Conservation (phyloP, 2,888 invertebrate species). For the Drosophila robusta region DNA sequence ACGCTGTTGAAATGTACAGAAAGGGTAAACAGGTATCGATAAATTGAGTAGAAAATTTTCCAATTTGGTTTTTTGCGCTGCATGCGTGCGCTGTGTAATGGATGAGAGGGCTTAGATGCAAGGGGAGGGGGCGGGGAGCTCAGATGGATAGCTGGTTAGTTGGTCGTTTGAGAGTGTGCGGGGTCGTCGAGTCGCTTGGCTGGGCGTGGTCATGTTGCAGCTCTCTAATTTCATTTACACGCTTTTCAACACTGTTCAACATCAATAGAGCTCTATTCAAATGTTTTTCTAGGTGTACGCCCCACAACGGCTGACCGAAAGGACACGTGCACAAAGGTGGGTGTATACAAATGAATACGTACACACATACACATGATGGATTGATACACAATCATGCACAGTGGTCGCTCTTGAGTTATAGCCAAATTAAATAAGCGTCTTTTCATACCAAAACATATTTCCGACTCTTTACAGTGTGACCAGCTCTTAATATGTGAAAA, state of each 20-base stretch:
- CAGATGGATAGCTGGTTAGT: slow-evolving; percentile 14
- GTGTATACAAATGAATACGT: no score
- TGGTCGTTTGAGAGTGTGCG: slow-evolving; percentile 17
- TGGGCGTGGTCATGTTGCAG: slow-evolving; percentile 27
- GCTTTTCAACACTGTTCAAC: slow-evolving; percentile 61
- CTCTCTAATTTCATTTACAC: slow-evolving; percentile 77
- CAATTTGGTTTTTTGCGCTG: slow-evolving; percentile 18
- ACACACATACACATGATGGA: no score
- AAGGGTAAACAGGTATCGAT: slow-evolving; percentile 8
- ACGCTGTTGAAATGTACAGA: background rate
- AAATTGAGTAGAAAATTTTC: background rate
- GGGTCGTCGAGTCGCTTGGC: slow-evolving; percentile 11
- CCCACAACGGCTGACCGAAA: slow-evolving; percentile 14
- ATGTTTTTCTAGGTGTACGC: slow-evolving; percentile 59
- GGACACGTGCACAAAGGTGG: slow-evolving; percentile 1
- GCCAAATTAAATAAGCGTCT: no score
- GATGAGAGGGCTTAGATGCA: slow-evolving; percentile 5
- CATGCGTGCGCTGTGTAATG: slow-evolving; percentile 15
- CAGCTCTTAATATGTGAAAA: no score
- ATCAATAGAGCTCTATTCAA: slow-evolving; percentile 69
- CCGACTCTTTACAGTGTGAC: no score
- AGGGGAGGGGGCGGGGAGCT: background rate
- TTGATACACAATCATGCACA: no score
- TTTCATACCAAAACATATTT: no score
- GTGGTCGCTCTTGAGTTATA: no score